Conservation (phyloP, 1,140 invertebrate genomes). For the Mercenaria mercenaria region DNA sequence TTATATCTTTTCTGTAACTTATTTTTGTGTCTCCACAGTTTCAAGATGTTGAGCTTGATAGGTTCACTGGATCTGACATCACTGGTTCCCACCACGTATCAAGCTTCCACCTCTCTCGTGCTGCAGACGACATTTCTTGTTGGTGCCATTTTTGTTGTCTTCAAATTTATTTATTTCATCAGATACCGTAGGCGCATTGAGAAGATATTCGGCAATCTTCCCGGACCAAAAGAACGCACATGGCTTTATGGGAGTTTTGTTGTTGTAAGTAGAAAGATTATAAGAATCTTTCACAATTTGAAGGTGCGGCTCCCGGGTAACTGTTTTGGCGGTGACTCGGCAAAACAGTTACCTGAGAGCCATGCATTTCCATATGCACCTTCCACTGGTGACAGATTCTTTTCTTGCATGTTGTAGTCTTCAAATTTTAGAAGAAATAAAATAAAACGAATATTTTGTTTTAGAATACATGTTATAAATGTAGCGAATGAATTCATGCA, state of each 20-base stretch:
- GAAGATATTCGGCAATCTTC: slow-evolving; percentile 15
- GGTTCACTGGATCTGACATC: slow-evolving; percentile 16
- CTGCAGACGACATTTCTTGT: slow-evolving; percentile 33
- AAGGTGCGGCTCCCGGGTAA: too few relatives aligned
- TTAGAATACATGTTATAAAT: too few relatives aligned
- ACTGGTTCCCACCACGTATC: slow-evolving; percentile 14
- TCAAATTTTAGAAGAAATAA: too few relatives aligned
- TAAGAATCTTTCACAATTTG: too few relatives aligned
- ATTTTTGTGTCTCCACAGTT: neutral
- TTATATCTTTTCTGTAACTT: too few relatives aligned
- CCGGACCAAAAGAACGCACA: slow-evolving; percentile 25
- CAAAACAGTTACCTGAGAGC: neutral
- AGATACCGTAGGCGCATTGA: slow-evolving; percentile 1
- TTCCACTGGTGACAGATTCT: too few relatives aligned
- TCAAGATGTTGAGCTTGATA: slow-evolving; percentile 15
- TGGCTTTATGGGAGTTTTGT: slow-evolving; percentile 50
- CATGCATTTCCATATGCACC: neutral
- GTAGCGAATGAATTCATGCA: too few relatives aligned
- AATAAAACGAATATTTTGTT: too few relatives aligned
- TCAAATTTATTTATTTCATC: slow-evolving; percentile 23
- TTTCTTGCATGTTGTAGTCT: neutral
- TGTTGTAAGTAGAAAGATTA: slow-evolving; percentile 15
- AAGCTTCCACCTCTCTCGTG: slow-evolving; percentile 27
- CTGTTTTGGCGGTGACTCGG: too few relatives aligned
- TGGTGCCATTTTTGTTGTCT: neutral